Evolutionary conservation across 2,113 vertebrate genomes (phyloP).

Genomic region (Hyla sarda): DNA sequence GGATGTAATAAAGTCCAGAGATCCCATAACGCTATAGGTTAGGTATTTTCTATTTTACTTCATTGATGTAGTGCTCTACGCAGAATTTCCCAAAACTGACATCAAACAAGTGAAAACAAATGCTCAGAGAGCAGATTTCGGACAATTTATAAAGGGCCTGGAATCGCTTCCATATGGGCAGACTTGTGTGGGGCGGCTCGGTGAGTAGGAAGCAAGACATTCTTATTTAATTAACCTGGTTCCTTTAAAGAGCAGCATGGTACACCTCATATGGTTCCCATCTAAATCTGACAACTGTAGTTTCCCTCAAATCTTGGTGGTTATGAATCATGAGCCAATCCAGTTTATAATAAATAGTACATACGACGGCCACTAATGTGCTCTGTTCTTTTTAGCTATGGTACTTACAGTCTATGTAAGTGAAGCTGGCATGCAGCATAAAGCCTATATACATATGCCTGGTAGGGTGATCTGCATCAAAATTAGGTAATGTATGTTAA

Average conservation of each 20-base stretch:
- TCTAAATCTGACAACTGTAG: conserved; percentile 70
- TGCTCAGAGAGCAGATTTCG: conserved; percentile 69
- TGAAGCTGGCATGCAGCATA: background rate
- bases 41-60: conserved; percentile 56
- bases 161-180: conserved; percentile 71
- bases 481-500: background rate
- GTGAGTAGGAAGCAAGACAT: conserved; percentile 69
- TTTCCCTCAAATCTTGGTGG: conserved; percentile 67
- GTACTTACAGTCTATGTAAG: background rate
- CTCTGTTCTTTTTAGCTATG: background rate
- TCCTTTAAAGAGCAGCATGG: conserved; percentile 64
- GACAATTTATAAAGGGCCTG: conserved; percentile 70
- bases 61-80: conserved; percentile 65
- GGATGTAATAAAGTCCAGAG: conserved; percentile 40
- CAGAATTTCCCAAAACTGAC: conserved; percentile 67
- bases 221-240: conserved; percentile 71
- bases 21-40: conserved; percentile 38
- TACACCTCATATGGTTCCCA: conserved; percentile 71
- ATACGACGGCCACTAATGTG: background rate
- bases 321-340: conserved; percentile 56
- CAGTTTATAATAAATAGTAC: background rate
- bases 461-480: background rate
- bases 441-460: too few species aligned
- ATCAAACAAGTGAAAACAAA: conserved; percentile 77
- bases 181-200: conserved; percentile 67